Evolutionary conservation across 2,113 vertebrate species (phyloP), one percentile per base, ranked within the genome.

Genomic region (Lethenteron camtschaticum): DNA sequence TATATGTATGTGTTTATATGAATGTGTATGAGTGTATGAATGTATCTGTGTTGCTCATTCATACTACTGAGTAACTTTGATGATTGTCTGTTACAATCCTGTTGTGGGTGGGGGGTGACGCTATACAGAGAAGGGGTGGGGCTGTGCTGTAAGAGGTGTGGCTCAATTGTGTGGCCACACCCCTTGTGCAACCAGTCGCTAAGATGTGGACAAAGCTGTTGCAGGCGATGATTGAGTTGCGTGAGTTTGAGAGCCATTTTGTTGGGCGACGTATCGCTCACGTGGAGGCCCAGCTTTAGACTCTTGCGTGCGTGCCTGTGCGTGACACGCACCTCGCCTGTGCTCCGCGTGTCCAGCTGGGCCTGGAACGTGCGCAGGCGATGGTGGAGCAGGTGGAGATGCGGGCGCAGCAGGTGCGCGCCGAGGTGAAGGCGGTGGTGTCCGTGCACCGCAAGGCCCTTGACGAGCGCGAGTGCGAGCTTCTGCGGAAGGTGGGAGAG

Each of bases 331-430:
- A n/a, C 57, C 10, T 12, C 57, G 9, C 57, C 16, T 55, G 55
- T 14, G 12, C 16, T 41, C 12, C 12, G 14, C 57, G 71, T 74
- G 72, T 75, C 9, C 76, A 99, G 94, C 81, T 94, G 73, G 96
- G 92, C 77, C 91, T 99, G 74, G 94, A 99, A 74, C 91, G 95
- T 74, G 89, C 88, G 69, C 89, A 95, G 79, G 85, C 90, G n/a
- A 87, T 96, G 78, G 90, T 89, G 1, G 94, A 99, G 73, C 90
- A 99, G 77, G 90, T 99, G 69, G 94, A 97, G 78, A 87, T 95
- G 81, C 96, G 96, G 76, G 89, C 90, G 0, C 94, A 99, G 78
- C 84, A 96, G 77, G 87, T 95, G 3, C 94, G 95, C 78, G 85
- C 89, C 3, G 94, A 99, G 79, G 90, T 99, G 73, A 96, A 96